Conservation (phyloP, 2,888 invertebrate species). For the Diachrysia chrysitis region DNA sequence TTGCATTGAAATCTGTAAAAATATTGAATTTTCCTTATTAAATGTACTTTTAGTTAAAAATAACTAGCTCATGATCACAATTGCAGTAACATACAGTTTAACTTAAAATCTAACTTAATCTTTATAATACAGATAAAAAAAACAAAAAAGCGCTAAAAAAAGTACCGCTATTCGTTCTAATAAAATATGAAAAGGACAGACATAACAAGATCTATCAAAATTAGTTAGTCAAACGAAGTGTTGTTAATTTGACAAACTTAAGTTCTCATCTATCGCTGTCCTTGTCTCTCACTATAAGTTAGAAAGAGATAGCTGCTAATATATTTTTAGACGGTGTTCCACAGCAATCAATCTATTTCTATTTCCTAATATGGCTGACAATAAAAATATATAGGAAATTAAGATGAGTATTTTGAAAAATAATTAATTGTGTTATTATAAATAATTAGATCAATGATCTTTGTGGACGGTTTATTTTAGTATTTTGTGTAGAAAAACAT, state of each 20-base stretch:
- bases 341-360: conserved; percentile 36
- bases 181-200: too few relatives aligned
- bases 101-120: conserved; percentile 40
- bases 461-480: conserved; percentile 84
- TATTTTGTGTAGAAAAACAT: conserved; percentile 80
- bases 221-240: too few relatives aligned
- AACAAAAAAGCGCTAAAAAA: neutral
- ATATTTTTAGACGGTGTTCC: conserved; percentile 22
- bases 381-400: conserved; percentile 65
- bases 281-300: too few relatives aligned
- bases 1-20: too few relatives aligned
- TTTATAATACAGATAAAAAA: conserved; percentile 19
- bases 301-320: too few relatives aligned
- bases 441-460: conserved; percentile 80
- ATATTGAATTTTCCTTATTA: too few relatives aligned
- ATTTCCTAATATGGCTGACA: conserved; percentile 85
- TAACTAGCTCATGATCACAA: neutral
- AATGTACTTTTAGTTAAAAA: too few relatives aligned
- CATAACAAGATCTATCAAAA: too few relatives aligned
- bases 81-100: neutral
- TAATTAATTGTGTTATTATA: conserved; percentile 70
- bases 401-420: conserved; percentile 76
- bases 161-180: neutral
- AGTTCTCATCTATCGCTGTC: too few relatives aligned
- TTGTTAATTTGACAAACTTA: too few relatives aligned